Base-by-base conservation (phyloP, 92 coral and sea anemone genomes). In the Epizoanthus scotinus region DNA sequence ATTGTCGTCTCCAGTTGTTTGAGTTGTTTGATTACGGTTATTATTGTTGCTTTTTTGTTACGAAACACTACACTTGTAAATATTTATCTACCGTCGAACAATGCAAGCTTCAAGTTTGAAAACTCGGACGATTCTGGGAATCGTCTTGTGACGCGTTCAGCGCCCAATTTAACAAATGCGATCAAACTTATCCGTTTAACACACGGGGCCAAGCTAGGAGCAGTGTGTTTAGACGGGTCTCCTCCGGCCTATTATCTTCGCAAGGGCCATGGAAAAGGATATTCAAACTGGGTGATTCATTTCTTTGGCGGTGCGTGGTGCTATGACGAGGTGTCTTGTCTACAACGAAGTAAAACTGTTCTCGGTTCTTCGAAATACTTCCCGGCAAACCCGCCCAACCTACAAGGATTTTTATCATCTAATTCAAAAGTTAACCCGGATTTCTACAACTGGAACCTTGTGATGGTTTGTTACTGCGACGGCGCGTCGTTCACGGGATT, bases 291-390 rank as follows among this genome's bases (percentile, higher is more conserved):
- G 97, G 84, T 92, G 47, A 82, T 92, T 71, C 94, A 92, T 55
- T 92, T 92, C 90, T 92, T 92, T 29, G 97, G 97, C 3, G 97
- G 97, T 42, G 97, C 97, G 10, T 92, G 97, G 97, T 92, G 97
- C 83, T 92, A 85, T 29, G 97, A 92, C 68, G 97, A 90, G 60
- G 85, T 79, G 36, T 89, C 97, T 3, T 92, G 97, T 69, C 82
- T 92, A 20, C 97, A 92, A 74, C 81, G 97, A 59, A 92, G 97
- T 73, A 87, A 92, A 63, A 82, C 97, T 31, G 82, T 91, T 2
- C 84, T 92, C 12, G 97, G 97, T 18, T 92, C 97, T 3, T 84
- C 94, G 15, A 85, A 74, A 27, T 81, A 84, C 71, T 92, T 92
- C 36, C 94, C 98, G 0, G 67, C 78, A 2, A 92, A 90, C 19